Percentiles rank a stretch among this genome's conserved stretches.
These are phyloP conservation scores for Abrostola tripartita DNA, from an alignment of 2,888 invertebrate species.

Conservation along the genomic window DNA sequence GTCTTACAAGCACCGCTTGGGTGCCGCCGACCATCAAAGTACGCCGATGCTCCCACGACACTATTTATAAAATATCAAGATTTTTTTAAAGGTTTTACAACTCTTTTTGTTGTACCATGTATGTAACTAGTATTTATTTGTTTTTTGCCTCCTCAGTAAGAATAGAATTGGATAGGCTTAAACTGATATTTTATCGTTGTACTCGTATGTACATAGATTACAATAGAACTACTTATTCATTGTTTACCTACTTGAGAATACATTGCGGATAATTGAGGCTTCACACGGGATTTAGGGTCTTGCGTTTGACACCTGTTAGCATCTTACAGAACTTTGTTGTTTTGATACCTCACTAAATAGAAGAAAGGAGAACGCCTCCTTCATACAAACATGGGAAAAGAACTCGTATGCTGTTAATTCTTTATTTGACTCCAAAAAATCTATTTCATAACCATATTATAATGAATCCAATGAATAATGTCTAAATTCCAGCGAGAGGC, in stretches of 20 bases:
- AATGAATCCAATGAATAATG: conserved; percentile 55
- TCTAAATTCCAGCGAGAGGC: conserved; percentile 66
- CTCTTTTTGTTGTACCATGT: conserved; percentile 68
- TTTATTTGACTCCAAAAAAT: background rate
- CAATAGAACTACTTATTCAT: conserved; percentile 32
- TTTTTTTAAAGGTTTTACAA: conserved; percentile 73
- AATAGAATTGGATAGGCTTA: conserved; percentile 41
- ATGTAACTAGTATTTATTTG: conserved; percentile 63
- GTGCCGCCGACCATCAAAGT: conserved; percentile 82
- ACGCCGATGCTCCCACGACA: conserved; percentile 80
- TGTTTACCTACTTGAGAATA: conserved; percentile 26
- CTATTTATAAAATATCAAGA: conserved; percentile 79
- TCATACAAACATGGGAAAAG: background rate
- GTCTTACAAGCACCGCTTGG: conserved; percentile 70
- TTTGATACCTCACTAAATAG: background rate
- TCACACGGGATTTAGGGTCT: conserved; percentile 20
- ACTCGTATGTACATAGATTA: conserved; percentile 25
- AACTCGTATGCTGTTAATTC: background rate
- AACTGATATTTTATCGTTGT: conserved; percentile 26
- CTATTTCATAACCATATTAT: conserved; percentile 5
- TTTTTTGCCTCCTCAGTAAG: conserved; percentile 53
- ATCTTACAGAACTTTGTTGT: conserved; percentile 2
- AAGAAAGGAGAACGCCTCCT: background rate
- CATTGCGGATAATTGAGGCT: conserved; percentile 18
- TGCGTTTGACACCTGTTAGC: conserved; percentile 24